These are phyloP conservation scores for Macrochelys suwanniensis DNA, from an alignment of 2,797 vertebrate genomes.

Conservation along the genomic window DNA sequence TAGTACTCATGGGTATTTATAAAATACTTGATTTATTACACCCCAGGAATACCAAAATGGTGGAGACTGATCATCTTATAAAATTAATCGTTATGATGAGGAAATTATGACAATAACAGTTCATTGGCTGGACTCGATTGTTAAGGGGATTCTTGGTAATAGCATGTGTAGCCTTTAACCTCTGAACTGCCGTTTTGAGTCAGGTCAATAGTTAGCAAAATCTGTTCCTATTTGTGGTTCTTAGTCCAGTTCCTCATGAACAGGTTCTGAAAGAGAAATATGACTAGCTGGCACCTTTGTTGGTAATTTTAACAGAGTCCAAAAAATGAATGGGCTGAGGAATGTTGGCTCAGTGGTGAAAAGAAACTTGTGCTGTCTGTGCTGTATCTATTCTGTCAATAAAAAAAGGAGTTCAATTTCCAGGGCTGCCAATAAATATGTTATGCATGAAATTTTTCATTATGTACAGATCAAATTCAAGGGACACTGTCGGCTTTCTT, in stretches of 20 bases:
- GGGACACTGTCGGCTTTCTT: slow-evolving; percentile 32
- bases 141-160: not conserved
- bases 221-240: not conserved
- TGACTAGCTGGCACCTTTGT: not conserved
- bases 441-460: slow-evolving; percentile 80
- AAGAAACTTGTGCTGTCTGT: slow-evolving; percentile 23
- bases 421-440: slow-evolving; percentile 56
- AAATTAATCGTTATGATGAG: not conserved
- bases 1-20: not conserved
- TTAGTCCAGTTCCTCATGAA: not conserved
- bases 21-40: not conserved
- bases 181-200: not conserved
- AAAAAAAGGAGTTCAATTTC: slow-evolving; percentile 59
- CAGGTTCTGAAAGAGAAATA: not conserved
- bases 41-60: not conserved
- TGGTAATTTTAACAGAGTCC: not conserved
- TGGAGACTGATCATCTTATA: not conserved
- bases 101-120: not conserved
- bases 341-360: slow-evolving; percentile 28
- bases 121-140: not conserved
- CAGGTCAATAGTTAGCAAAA: not conserved
- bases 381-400: slow-evolving; percentile 56
- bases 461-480: slow-evolving; percentile 67
- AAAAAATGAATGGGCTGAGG: slow-evolving; percentile 11
- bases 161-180: not conserved